Evolutionary conservation across 2,797 vertebrate species (phyloP), one percentile per base, ranked within the genome.

Genomic region (Tachyglossus aculeatus): DNA sequence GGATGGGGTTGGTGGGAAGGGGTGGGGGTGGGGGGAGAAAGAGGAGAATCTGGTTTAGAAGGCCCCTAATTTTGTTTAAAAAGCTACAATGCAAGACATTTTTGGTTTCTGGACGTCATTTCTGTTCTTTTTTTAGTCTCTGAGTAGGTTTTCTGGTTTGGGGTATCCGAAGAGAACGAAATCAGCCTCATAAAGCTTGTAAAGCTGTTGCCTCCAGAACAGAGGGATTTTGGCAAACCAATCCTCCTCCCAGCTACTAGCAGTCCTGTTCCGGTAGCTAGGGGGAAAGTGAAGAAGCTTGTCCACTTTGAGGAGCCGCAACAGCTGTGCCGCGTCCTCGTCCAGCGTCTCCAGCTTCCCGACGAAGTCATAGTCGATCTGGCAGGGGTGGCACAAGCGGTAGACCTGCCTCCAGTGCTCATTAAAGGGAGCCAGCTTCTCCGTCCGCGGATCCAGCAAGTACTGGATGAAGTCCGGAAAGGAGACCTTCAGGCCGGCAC

Each of bases 341-440:
- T 96, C 95, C 41, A 95, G 88, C 0, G 95, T 96, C 90, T 98
- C 97, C 90, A 98, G 85, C 82, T 97, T 97, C 21, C 97, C 96
- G 0, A 98, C 92, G 37, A 98, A 98, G 84, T 98, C 96, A 1
- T 98, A 98, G 71, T 97, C 95, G 38, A 98, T 97, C 91, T 98
- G 97, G 88, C 96, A 98, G 0, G 97, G 97, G 27, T 98, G 97
- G 85, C 97, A 98, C 2, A 98, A 93, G 2, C 96, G 95, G 74
- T 99, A 95, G 15, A 96, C 91, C 85, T 99, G 98, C 66, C 94
- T 85, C 98, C 98, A 99, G 90, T 99, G 98, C 90, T 99, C 98
- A 0, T 99, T 99, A 85, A 98, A 99, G 16, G 96, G 95, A 73
- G 86, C 91, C 81, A 95, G 90, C 83, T 92, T 92, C 92, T 99